Evolutionary conservation across 1,140 invertebrate genomes (phyloP).

Genomic region (Neodiprion pinetum): DNA sequence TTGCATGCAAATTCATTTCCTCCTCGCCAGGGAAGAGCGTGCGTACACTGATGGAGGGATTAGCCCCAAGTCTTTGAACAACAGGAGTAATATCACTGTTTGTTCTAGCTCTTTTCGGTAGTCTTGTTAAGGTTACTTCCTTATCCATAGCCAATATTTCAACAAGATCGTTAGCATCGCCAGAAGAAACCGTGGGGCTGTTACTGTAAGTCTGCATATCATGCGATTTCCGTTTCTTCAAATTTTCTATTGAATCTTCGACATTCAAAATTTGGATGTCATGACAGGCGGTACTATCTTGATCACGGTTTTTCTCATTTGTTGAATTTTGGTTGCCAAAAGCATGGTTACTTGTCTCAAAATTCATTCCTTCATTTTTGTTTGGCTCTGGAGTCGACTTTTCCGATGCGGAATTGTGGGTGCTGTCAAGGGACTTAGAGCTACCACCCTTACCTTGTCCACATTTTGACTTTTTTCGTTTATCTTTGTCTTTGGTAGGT

Average conservation of each 20-base stretch:
- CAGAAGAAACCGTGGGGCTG: slow-evolving; percentile 20
- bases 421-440: slow-evolving; percentile 45
- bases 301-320: neutral
- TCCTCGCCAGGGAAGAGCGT: slow-evolving; percentile 82
- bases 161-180: slow-evolving; percentile 43
- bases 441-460: slow-evolving; percentile 29
- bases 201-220: slow-evolving; percentile 30
- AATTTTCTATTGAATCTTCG: slow-evolving; percentile 54
- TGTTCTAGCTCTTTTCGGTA: slow-evolving; percentile 52
- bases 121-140: slow-evolving; percentile 55
- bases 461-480: slow-evolving; percentile 61
- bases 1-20: slow-evolving; percentile 78
- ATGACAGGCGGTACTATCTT: slow-evolving; percentile 15
- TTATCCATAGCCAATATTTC: slow-evolving; percentile 60
- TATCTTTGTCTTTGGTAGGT: slow-evolving; percentile 56
- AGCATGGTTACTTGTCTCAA: slow-evolving; percentile 32
- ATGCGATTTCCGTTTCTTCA: slow-evolving; percentile 56
- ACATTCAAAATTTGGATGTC: slow-evolving; percentile 45
- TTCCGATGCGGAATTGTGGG: slow-evolving; percentile 36
- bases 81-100: slow-evolving; percentile 56
- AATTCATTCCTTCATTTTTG: slow-evolving; percentile 33
- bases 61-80: slow-evolving; percentile 69
- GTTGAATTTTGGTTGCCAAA: slow-evolving; percentile 18
- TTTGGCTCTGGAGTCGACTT: slow-evolving; percentile 46
- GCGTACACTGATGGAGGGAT: slow-evolving; percentile 80